Base-by-base conservation (phyloP, 2,113 vertebrate species). In the Hepsetus odoe region DNA sequence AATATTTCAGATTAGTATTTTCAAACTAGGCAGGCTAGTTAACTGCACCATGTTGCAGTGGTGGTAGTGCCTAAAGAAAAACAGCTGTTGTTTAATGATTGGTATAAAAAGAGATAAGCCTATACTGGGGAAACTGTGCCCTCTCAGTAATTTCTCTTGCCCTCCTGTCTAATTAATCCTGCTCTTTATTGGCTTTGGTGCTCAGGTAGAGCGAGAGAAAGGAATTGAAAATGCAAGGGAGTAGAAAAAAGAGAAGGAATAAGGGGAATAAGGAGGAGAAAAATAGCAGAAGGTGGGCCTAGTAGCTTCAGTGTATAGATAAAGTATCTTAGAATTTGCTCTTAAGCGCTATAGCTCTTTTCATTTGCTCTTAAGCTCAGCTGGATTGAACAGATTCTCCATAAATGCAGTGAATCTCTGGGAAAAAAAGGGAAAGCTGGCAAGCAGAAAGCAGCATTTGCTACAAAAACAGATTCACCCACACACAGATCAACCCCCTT, bases 171-270 rank as follows among this genome's bases (percentile, higher is more conserved):
- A 20, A 49, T 49, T 20, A 20, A 49, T 49, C 46, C 46, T 49
- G 46, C 46, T 49, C 2, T 49, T 81, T 81, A 84, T 67, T 38
- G 65, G 82, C 56, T 66, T 67, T 51, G 56, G 33, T 46, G 42
- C 71, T 28, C 55, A 46, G 40, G 35, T 4, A 66, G 40, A 5
- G 38, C 7, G 73, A 38, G 73, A 28, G 18, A 8, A 24, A 26
- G 2, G n/a, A 10, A 49, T 35, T 42, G 18, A 74, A n/a, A n/a
- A n/a, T n/a, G 38, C 24, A 32, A 30, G 51, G 9, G 9, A 33
- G 56, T 8, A 8, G 3, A 7, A 72, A 51, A 44, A 33, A 28
- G 26, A 71, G 61, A 73, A 3, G 42, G 33, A 59, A 26, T 59
- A 14, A 49, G n/a, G 9, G 20, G 18, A 33, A 49, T 5, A 49